These are phyloP conservation scores for Oreochromis aureus DNA, from an alignment of 2,113 vertebrate species.

Conservation along the genomic window DNA sequence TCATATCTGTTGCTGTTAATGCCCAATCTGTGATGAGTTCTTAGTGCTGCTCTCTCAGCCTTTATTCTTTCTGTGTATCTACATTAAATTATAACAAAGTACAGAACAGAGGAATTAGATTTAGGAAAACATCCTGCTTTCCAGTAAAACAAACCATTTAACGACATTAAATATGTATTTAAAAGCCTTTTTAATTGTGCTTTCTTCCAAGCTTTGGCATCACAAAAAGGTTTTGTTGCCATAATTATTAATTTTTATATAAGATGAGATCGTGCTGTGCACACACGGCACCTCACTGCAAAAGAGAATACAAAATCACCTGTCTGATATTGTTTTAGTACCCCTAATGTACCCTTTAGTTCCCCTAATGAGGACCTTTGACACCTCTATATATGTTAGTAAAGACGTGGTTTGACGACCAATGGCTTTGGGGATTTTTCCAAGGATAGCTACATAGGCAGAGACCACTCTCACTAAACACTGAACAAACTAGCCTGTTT, in stretches of 20 bases:
- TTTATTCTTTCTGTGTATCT: background rate
- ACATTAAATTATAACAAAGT: background rate
- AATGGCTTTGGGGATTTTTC: no score
- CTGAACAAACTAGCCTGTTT: no score
- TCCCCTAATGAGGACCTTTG: background rate
- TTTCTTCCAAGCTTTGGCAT: background rate
- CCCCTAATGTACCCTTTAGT: accelerated
- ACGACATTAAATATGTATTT: background rate
- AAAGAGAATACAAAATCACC: background rate
- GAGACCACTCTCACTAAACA: no score
- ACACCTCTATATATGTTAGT: background rate
- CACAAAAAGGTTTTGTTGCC: background rate
- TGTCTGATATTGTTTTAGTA: background rate
- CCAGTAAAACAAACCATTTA: background rate
- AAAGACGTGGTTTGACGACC: no score
- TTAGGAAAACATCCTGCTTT: background rate
- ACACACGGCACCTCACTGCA: background rate
- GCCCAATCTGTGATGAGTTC: accelerated
- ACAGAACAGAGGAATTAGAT: background rate
- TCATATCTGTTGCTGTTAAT: background rate
- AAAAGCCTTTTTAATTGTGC: background rate
- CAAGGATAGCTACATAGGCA: no score
- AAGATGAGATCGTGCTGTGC: background rate
- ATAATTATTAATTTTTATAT: background rate
- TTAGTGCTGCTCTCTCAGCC: background rate